These are phyloP conservation scores for Phacellophora camtschatica DNA, from an alignment of 30 jellyfish, hydroid and myxozoan species.

Conservation along the genomic window DNA sequence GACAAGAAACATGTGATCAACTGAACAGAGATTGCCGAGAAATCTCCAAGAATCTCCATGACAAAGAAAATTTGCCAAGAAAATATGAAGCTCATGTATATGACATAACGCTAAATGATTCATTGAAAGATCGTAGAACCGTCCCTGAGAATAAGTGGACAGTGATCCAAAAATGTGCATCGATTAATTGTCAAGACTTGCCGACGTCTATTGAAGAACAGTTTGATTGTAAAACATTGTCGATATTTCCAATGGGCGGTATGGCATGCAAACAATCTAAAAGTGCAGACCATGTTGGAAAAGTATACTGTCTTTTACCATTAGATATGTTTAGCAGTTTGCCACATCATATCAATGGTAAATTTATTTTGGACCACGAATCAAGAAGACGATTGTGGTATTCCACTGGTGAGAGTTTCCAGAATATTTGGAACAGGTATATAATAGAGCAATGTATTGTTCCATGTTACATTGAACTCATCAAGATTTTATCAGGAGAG, in stretches of 20 bases:
- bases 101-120: not conserved
- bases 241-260: conserved; percentile 77
- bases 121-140: not conserved
- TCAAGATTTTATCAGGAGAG: not conserved
- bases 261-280: conserved; percentile 13
- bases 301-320: conserved; percentile 75
- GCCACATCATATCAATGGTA: conserved; percentile 70
- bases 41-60: not conserved
- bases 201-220: conserved; percentile 12
- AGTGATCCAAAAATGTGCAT: conserved; percentile 34
- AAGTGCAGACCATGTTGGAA: not conserved
- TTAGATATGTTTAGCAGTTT: conserved; percentile 34
- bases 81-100: not conserved
- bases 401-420: conserved; percentile 22
- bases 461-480: conserved; percentile 58
- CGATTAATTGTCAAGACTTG: not conserved
- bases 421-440: conserved; percentile 59
- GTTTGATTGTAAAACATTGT: not conserved
- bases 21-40: not conserved
- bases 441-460: conserved; percentile 53
- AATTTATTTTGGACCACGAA: conserved; percentile 74
- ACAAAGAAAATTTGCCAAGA: not conserved
- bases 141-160: too few relatives aligned
- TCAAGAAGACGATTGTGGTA: conserved; percentile 67
- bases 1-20: not conserved